Base-by-base conservation (phyloP, 2,888 invertebrate genomes). In the Agrilus mali region DNA sequence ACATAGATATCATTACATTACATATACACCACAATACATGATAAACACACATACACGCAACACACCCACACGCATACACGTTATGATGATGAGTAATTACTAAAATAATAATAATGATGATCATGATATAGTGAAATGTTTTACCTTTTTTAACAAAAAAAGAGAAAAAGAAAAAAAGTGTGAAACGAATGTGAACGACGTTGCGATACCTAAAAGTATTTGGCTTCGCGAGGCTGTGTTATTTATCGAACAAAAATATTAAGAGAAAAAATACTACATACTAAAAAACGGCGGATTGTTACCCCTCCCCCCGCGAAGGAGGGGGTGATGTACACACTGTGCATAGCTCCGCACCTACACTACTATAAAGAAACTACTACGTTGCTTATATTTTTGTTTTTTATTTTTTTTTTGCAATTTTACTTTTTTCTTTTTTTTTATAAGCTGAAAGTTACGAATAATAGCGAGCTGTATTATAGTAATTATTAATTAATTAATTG, bases 141-240 rank as follows among this genome's bases (percentile, higher is more conserved):
- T 47, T 51, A 50, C 53, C 51, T 53, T 50, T 49, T 49, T 27
- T 10, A 27, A 27, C 27, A 27, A 27, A 27, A 27, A 1, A 27
- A 27, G 5, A 27, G 5, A 22, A 22, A 7, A 22, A 22, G 7
- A 22, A 22, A 22, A 22, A 27, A 27, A 27, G 27, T 27, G 27
- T 27, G 27, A 27, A 27, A 27, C 27, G 8, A 27, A 52, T 53
- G 55, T 59, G 53, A 51, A 50, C 51, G 51, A 48, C 45, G 45
- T 46, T 45, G 46, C 48, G 44, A 50, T 65, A 70, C 68, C 68
- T 67, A 69, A 69, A 69, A 68, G 72, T 73, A 72, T 72, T 73
- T 72, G 70, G 72, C 70, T 72, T 72, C 68, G 72, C 67, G 70
- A 72, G 73, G 72, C 73, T 74, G 73, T 74, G 73, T 72, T 69